Evolutionary conservation across 2,113 vertebrate species (phyloP).

Genomic region (Neogobius melanostomus): DNA sequence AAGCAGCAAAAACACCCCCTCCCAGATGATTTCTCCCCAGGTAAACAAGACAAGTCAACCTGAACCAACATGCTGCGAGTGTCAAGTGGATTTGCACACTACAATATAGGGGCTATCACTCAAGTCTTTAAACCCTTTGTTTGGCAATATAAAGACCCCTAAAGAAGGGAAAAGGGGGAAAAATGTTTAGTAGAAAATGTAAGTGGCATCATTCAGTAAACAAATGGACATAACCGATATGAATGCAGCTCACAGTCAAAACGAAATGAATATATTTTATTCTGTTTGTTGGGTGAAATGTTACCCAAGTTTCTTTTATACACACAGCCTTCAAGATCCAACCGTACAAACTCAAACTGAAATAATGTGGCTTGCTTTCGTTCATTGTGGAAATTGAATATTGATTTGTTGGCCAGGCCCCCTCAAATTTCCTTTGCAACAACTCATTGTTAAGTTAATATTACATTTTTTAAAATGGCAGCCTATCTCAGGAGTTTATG

Average conservation of each 20-base stretch:
- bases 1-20: not conserved
- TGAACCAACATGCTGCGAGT: not conserved
- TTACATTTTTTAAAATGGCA: too few relatives aligned
- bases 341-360: not conserved
- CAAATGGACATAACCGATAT: too few relatives aligned
- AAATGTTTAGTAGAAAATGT: not conserved
- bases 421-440: too few relatives aligned
- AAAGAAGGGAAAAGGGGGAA: not conserved
- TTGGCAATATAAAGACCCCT: not conserved
- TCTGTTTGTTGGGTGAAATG: not conserved
- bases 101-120: not conserved
- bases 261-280: too few relatives aligned
- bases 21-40: constrained; percentile 1
- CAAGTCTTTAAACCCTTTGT: not conserved
- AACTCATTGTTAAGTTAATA: too few relatives aligned
- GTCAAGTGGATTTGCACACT: not conserved
- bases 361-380: not conserved
- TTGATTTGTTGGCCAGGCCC: not conserved
- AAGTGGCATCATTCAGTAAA: not conserved
- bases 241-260: too few relatives aligned
- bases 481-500: too few relatives aligned
- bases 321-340: not conserved
- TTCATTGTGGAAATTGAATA: not conserved
- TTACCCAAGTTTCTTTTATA: not conserved
- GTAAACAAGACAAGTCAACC: not conserved